A percentile compares a stretch with the other conserved stretches of the same genome.
Evolutionary conservation across 2,888 invertebrate species (phyloP).

Genomic region (Meteorus cinctellus): DNA sequence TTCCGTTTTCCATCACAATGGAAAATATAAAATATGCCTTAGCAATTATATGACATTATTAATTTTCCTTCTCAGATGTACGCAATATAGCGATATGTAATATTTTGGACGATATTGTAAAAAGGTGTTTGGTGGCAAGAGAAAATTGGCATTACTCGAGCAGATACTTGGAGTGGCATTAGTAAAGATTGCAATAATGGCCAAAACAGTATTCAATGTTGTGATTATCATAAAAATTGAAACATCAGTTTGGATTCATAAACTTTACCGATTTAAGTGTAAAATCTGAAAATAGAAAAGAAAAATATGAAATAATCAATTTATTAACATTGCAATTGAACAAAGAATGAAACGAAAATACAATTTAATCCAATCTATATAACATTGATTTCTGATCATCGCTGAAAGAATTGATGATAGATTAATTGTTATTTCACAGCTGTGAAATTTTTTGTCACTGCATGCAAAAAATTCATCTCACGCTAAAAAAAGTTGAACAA

Average conservation of each 20-base stretch:
- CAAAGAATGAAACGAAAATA: background rate
- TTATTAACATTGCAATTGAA: background rate
- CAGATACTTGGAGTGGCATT: background rate
- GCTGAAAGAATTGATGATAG: background rate
- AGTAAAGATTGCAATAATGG: background rate
- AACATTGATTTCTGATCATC: background rate
- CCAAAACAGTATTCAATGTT: slow-evolving; percentile 9
- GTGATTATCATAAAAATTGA: background rate
- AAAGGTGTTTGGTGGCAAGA: background rate
- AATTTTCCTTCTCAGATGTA: background rate
- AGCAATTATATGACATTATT: background rate
- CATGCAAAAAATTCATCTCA: background rate
- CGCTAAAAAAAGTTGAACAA: background rate
- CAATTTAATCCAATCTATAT: background rate
- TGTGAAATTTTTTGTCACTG: background rate
- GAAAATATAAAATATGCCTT: background rate
- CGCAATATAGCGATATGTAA: background rate
- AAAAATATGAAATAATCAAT: background rate
- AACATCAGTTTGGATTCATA: background rate
- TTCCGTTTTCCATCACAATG: background rate
- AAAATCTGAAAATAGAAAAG: background rate
- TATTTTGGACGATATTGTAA: background rate
- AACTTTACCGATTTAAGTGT: background rate
- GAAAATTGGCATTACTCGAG: background rate
- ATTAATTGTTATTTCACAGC: background rate